phyloP scores from a whole-genome alignment of 2,888 invertebrate genomes.

The Brenthis ino region DNA sequence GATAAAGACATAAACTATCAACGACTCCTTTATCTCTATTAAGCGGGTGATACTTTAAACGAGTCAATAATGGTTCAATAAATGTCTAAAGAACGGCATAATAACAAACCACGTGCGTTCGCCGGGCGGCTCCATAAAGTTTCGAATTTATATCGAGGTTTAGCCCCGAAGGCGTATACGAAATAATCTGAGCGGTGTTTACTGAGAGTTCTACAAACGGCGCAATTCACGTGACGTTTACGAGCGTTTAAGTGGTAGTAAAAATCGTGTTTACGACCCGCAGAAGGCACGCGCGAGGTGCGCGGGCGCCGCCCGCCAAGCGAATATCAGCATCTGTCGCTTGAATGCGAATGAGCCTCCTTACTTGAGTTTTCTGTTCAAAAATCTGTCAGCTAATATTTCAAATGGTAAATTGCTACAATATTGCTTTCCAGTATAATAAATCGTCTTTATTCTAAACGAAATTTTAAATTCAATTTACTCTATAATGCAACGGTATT shows the following conservation, averaged over 20 bases:
- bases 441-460: conserved; percentile 11
- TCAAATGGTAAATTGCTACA: conserved; percentile 14
- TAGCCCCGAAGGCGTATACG: conserved; percentile 79
- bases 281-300: conserved; percentile 61
- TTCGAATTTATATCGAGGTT: conserved; percentile 79
- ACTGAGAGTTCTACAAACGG: conserved; percentile 79
- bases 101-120: conserved; percentile 78
- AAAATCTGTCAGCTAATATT: conserved; percentile 18
- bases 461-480: conserved; percentile 22
- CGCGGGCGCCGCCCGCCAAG: conserved; percentile 56
- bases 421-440: conserved; percentile 14
- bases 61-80: conserved; percentile 81
- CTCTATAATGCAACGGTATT: conserved; percentile 20
- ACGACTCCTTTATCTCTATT: conserved; percentile 78
- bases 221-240: conserved; percentile 80
- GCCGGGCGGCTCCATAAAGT: conserved; percentile 72
- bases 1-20: conserved; percentile 77
- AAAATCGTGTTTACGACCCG: conserved; percentile 78
- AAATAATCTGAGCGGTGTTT: conserved; percentile 80
- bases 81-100: conserved; percentile 79
- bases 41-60: conserved; percentile 80
- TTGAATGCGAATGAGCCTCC: conserved; percentile 59
- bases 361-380: conserved; percentile 29
- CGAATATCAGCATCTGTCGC: conserved; percentile 62
- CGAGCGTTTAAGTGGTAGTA: conserved; percentile 77